Conservation (phyloP, 2,113 vertebrate species). For the Haemorhous mexicanus region DNA sequence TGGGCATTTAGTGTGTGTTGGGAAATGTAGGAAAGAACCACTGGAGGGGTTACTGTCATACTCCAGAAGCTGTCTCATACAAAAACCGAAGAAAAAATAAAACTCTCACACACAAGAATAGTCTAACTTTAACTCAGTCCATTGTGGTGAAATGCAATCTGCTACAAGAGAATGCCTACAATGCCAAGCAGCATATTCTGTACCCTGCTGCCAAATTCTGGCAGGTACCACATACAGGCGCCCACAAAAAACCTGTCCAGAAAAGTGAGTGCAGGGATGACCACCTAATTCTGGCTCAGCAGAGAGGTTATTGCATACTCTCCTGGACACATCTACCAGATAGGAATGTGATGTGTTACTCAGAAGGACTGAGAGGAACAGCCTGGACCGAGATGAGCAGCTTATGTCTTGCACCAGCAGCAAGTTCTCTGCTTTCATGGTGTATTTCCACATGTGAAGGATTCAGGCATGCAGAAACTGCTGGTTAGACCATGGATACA, state of each 20-base stretch:
- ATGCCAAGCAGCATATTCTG: not conserved
- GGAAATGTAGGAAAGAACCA: not conserved
- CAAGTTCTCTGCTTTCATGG: not conserved
- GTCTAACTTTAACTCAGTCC: not conserved
- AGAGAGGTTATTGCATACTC: not conserved
- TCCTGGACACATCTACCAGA: not conserved
- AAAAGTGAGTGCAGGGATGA: not conserved
- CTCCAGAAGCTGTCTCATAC: not conserved
- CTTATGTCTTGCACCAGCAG: not conserved
- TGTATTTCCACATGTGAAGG: not conserved
- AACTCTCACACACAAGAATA: not conserved
- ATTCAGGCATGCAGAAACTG: not conserved
- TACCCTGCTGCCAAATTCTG: slow-evolving; percentile 36
- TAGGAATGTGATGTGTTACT: not conserved
- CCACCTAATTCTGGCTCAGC: not conserved
- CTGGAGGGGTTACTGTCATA: not conserved
- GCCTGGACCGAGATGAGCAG: not conserved
- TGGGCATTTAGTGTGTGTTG: not conserved
- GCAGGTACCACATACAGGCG: not conserved
- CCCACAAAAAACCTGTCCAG: slow-evolving; percentile 43
- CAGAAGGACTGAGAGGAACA: not conserved
- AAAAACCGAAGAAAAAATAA: not conserved
- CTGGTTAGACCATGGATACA: not conserved
- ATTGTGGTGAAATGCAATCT: slow-evolving; percentile 1
- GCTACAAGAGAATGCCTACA: not conserved